Evolutionary conservation across 2,113 vertebrate species (phyloP), one percentile per base, ranked within the genome.

Genomic region (Craseonycteris thonglongyai): DNA sequence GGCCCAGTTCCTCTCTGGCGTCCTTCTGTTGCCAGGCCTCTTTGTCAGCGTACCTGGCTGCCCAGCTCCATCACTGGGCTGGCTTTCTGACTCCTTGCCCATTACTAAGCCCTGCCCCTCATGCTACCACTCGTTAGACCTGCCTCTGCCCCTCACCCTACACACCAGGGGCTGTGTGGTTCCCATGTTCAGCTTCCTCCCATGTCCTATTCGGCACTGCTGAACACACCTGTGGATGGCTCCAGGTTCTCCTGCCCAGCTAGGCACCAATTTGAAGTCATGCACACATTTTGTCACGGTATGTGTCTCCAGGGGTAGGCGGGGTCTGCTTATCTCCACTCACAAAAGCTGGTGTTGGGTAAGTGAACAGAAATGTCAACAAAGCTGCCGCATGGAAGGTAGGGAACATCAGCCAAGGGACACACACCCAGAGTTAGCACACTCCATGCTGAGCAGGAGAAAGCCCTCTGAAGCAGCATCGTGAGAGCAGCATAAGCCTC

Each of bases 401-500:
- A n/a, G n/a, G n/a, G n/a, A n/a, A n/a, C n/a, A n/a, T n/a, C 30
- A 35, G 76, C 38, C 38, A 89, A 78, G 82, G 12, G 71, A 9
- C 21, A 71, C n/a, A 16, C 7, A 7, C 21, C 22, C 16, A n/a
- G 47, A 13, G 1, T 58, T 59, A 24, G n/a, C 28, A 12, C 42
- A 15, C 38, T 58, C 22, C 3, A 14, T 3, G 8, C 59, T 21
- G 5, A 33, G 78, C 1, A 3, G 26, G 12, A 5, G 54, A 42
- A 51, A 28, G 3, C 2, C 38, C 24, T 8, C 15, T 4, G 11
- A 59, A n/a, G n/a, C n/a, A n/a, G n/a, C n/a, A n/a, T n/a, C n/a
- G n/a, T n/a, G n/a, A 30, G 38, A 58, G n/a, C n/a, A 14, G 5
- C 5, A 21, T 0, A 0, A 13, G 2, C 40, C 63, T 19, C 14